These are phyloP conservation scores for Malurus elegans DNA, from an alignment of 2,113 vertebrate species.

Conservation along the genomic window DNA sequence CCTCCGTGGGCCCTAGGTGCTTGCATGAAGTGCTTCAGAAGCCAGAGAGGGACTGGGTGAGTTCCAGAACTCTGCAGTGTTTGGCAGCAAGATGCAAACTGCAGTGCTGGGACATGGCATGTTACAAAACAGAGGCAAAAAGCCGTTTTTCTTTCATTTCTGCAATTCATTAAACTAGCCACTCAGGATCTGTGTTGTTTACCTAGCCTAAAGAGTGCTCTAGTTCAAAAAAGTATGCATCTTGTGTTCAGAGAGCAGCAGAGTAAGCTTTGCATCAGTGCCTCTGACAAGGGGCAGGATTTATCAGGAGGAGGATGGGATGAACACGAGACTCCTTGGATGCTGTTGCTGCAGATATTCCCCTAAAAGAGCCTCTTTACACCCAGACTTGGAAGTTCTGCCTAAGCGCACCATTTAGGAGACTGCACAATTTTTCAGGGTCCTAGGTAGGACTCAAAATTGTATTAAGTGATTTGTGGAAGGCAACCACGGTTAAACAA, in stretches of 20 bases:
- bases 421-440: not conserved
- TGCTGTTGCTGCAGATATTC: not conserved
- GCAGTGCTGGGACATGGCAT: accelerated
- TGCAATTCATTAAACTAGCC: not conserved
- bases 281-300: not conserved
- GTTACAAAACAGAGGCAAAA: constrained; percentile 11
- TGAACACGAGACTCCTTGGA: not conserved
- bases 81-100: not conserved
- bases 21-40: not conserved
- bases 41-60: not conserved
- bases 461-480: not conserved
- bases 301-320: not conserved
- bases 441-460: not conserved
- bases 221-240: not conserved
- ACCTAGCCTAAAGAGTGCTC: not conserved
- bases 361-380: not conserved
- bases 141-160: not conserved
- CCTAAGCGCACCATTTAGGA: not conserved
- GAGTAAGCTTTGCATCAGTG: not conserved
- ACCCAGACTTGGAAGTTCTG: not conserved
- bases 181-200: not conserved
- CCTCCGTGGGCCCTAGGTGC: not conserved
- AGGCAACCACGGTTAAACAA: not conserved
- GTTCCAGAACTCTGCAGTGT: not conserved
- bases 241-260: not conserved